A percentile compares a stretch with the other conserved stretches of the same genome.
Evolutionary conservation across 2,888 invertebrate species (phyloP).

Genomic region (Drosophila infuscata): DNA sequence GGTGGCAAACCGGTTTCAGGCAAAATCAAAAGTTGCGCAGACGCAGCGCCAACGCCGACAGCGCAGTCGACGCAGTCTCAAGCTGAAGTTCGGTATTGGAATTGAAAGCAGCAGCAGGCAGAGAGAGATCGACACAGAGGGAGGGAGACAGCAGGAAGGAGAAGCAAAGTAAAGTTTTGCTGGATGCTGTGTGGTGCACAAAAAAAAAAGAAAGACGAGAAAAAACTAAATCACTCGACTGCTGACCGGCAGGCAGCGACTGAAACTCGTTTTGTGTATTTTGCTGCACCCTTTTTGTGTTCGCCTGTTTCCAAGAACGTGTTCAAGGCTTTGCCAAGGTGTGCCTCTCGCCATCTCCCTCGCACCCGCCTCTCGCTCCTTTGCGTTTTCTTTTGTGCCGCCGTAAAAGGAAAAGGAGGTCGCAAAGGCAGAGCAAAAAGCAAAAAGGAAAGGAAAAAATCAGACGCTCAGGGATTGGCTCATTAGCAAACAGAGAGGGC

Average conservation of each 20-base stretch:
- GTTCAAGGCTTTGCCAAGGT: constrained; percentile 74
- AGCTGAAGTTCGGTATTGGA: constrained; percentile 33
- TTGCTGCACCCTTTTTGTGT: constrained; percentile 68
- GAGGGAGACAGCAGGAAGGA: constrained; percentile 23
- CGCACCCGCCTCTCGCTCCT: background rate
- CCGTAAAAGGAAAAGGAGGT: constrained; percentile 66
- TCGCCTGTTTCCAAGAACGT: constrained; percentile 67
- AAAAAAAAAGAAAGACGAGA: constrained; percentile 11
- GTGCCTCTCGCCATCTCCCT: constrained; percentile 30
- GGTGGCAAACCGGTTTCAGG: constrained; percentile 71
- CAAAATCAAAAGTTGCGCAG: constrained; percentile 80
- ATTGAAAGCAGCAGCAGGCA: constrained; percentile 8
- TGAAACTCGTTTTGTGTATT: constrained; percentile 71
- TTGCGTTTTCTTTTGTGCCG: constrained; percentile 9
- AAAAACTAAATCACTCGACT: constrained; percentile 49
- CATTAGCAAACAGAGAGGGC: background rate
- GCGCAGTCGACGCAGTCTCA: constrained; percentile 24
- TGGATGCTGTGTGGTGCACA: constrained; percentile 57
- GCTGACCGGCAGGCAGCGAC: constrained; percentile 50
- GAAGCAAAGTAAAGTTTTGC: constrained; percentile 44
- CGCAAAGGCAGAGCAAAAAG: constrained; percentile 46
- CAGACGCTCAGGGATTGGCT: constrained; percentile 47
- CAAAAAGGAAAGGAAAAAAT: constrained; percentile 11
- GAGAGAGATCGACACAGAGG: background rate
- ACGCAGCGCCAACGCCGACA: constrained; percentile 48